Percentiles rank a stretch among this genome's conserved stretches.
Evolutionary conservation across 2,888 invertebrate species (phyloP).

Genomic region (Cinara cedri): DNA sequence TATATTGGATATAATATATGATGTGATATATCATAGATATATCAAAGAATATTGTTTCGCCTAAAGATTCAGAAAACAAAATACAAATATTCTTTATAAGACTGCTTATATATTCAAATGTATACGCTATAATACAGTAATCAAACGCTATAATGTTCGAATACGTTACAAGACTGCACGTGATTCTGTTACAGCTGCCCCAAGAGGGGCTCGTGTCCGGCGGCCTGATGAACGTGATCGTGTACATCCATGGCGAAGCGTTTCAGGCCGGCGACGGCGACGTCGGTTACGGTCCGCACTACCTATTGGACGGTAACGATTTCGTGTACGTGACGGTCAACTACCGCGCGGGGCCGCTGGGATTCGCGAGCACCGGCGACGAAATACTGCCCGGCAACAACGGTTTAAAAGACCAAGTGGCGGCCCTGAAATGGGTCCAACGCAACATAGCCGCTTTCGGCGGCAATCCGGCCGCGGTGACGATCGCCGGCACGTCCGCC

Average conservation of each 20-base stretch:
- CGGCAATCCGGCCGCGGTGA: constrained; percentile 74
- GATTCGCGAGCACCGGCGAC: constrained; percentile 78
- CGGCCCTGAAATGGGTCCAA: constrained; percentile 74
- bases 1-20: no score
- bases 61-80: no score
- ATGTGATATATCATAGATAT: no score
- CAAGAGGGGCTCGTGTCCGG: constrained; percentile 46
- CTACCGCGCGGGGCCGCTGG: constrained; percentile 63
- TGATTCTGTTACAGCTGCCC: constrained; percentile 34
- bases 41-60: no score
- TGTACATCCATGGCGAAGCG: constrained; percentile 61
- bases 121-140: no score
- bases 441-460: constrained; percentile 74
- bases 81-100: no score
- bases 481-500: constrained; percentile 74
- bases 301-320: constrained; percentile 60
- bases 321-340: constrained; percentile 61
- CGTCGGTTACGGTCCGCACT: constrained; percentile 59
- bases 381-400: constrained; percentile 73
- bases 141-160: no score
- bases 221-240: constrained; percentile 62
- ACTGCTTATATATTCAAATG: no score
- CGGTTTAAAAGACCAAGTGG: constrained; percentile 76
- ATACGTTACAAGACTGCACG: no score
- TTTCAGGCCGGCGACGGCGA: constrained; percentile 60